phyloP scores from a whole-genome alignment of 35 echinoderm and acorn worm species.

The Eucidaris tribuloides region DNA sequence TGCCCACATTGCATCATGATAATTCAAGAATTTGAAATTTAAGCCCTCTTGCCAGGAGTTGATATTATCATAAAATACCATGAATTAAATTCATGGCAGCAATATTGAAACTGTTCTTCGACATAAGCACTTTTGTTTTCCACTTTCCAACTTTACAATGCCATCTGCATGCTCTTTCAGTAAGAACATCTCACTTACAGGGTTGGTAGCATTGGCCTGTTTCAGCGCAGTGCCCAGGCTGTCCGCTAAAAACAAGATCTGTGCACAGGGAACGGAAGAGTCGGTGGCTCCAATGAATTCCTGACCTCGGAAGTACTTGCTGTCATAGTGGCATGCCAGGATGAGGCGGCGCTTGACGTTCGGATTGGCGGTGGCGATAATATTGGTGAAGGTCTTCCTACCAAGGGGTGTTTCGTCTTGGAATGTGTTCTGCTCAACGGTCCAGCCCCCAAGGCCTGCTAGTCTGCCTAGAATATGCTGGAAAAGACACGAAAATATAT shows the following conservation, averaged over 20 bases:
- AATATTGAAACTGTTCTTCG: neutral
- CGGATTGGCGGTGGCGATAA: slow-evolving; percentile 74
- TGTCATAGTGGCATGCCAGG: slow-evolving; percentile 93
- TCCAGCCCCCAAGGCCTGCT: slow-evolving; percentile 54
- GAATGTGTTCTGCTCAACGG: slow-evolving; percentile 58
- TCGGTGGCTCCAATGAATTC: slow-evolving; percentile 92
- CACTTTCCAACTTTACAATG: neutral
- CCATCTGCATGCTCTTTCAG: neutral
- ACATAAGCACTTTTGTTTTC: neutral
- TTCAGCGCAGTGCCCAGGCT: slow-evolving; percentile 20
- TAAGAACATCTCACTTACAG: slow-evolving; percentile 19
- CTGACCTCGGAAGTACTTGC: slow-evolving; percentile 52
- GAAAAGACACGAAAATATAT: too few species aligned
- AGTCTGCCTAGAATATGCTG: slow-evolving; percentile 76
- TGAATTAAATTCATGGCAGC: neutral
- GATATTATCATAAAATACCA: too few species aligned
- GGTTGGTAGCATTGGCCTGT: slow-evolving; percentile 22
- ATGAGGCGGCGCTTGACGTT: slow-evolving; percentile 70
- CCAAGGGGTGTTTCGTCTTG: slow-evolving; percentile 15
- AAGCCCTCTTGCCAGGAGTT: too few species aligned
- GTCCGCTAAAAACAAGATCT: slow-evolving; percentile 68
- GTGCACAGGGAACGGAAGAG: slow-evolving; percentile 90
- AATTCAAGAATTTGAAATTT: too few species aligned
- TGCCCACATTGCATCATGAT: too few species aligned
- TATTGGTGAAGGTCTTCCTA: slow-evolving; percentile 64